Base-by-base conservation (phyloP, 2,888 invertebrate species). In the Platerodrilus igneus region DNA sequence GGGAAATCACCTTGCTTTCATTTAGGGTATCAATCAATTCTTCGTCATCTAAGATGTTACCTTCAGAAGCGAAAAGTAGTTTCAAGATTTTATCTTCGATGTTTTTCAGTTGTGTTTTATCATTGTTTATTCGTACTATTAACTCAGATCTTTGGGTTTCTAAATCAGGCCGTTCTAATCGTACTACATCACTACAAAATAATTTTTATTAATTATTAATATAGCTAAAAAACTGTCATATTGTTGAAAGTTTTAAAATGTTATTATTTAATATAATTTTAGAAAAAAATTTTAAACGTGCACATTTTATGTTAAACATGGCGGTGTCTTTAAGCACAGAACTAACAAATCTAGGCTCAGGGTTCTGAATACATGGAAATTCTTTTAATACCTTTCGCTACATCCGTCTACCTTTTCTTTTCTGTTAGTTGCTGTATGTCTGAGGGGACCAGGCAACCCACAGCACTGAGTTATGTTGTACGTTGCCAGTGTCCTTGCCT, bases 31-130 rank as follows among this genome's bases (percentile, higher is more conserved):
- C 86, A 39, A 94, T 91, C 10, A 94, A 78, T 57, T 88, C 89
- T 62, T 94, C 94, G 60, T 94, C 93, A 62, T 95, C 94, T 23
- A 95, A 74, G 55, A 95, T 91, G 62, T 93, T 91, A 3, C 91
- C 93, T 45, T 89, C 81, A 0, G 88, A 84, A 27, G 84, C 76
- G 57, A 87, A 89, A 2, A 94, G 69, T 30, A 93, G 73, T 51
- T 80, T 77, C 6, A 95, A 71, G 45, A 94, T 93, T 67, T 89
- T 92, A 60, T 93, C 91, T 70, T 95, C 94, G 45, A 94, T 84
- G 31, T 78, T 79, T 47, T 90, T 78, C 39, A 94, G 67, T 50
- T 89, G 86, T 15, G 81, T 83, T 63, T 89, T 91, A 60, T 92
- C 91, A 0, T 79, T 71, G 56, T 91, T 91, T 48, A 93, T 93